Base-by-base conservation (phyloP, 2,113 vertebrate species). In the Parotia lawesii region DNA sequence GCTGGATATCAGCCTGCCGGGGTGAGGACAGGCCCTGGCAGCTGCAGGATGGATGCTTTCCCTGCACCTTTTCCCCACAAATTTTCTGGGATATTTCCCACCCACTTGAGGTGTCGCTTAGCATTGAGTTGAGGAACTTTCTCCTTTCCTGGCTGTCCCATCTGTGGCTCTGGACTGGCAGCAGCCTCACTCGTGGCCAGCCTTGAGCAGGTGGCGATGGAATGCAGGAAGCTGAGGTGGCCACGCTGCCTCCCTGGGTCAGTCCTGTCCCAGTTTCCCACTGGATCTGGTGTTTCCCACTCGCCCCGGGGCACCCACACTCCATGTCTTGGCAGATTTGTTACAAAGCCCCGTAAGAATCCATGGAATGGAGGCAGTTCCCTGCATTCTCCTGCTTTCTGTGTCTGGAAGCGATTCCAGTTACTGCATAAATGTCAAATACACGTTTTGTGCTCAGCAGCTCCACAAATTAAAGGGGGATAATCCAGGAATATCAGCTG, bases 281-380 rank as follows among this genome's bases (percentile, higher is more conserved):
- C 42, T 12, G 50, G 42, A 31, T 48, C 8, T n/a, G 33, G 27
- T 0, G 0, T 37, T 65, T 44, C 11, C 53, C 54, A 4, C 33
- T 42, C 35, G 4, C 70, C 19, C 8, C 11, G 2, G 40, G 12
- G 24, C 38, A 5, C 47, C 40, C 33, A 15, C 67, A 20, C 53
- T 42, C 15, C 5, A 0, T 2, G 2, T 13, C 44, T 31, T 10
- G 6, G 15, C 4, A 19, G 4, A 57, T 45, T 38, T 8, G 5
- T 33, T 15, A 3, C 25, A 44, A 62, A 37, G 7, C 25, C 29
- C 14, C 0, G 0, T 23, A 21, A 40, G 20, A 20, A 53, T 33
- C 72, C n/a, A 0, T 24, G 37, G 47, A 14, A 38, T 21, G 11
- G 44, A 21, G 45, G 50, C 60, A 47, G 19, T 9, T 44, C 35